Evolutionary conservation across 2,113 vertebrate species (phyloP), one percentile per base, ranked within the genome.

Genomic region (Barbus barbus): DNA sequence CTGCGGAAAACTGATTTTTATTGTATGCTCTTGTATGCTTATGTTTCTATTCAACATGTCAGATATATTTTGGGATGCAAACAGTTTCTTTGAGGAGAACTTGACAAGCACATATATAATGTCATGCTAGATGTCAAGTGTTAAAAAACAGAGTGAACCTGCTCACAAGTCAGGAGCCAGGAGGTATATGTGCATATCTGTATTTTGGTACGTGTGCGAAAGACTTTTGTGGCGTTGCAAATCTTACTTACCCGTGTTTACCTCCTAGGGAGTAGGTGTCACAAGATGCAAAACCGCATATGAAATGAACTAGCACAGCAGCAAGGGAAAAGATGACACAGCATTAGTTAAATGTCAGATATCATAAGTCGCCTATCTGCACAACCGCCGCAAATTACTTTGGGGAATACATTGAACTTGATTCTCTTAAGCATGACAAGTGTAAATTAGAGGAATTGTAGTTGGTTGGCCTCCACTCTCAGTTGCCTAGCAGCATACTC

Each of bases 401-500:
- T 78, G 80, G 81, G 63, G 48, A 82, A 86, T 69, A 60, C 41
- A 78, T 53, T 0, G 67, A 83, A 72, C 51, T 38, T 71, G 81
- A 86, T 63, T 83, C 51, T 75, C 53, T 53, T 76, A 76, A 85
- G 80, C 61, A 83, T 79, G 82, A 78, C 85, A 79, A 78, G 74
- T 73, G 85, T 48, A 83, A 83, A 86, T 83, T 73, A 83, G 58
- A 53, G 24, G 75, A 86, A 75, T 73, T 81, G 74, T 67, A 67
- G 48, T 51, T 78, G 81, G 65, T 78, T 61, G 60, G 77, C 63
- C 51, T 67, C 51, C 33, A 41, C 44, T 44, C 74, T 73, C 81
- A 73, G 85, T 86, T 86, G 81, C 85, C 85, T 86, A 86, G 85
- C 85, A 86, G 81, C 81, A 9, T 48, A 53, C 51, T 51, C 81